Base-by-base conservation (phyloP, 1,140 invertebrate species). In the Armadillidium nasatum region DNA sequence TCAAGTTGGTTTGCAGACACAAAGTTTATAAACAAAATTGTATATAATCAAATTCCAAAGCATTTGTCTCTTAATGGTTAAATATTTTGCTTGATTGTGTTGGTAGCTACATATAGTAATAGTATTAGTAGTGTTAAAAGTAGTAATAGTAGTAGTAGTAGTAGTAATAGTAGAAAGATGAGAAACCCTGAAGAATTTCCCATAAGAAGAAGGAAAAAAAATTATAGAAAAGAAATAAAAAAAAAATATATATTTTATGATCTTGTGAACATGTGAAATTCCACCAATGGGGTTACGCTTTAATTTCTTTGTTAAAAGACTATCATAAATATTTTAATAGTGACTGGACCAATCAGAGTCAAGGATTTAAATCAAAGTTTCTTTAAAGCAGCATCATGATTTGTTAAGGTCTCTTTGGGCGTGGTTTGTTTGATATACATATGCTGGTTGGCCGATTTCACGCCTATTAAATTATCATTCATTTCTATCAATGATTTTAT, bases 391-490 rank as follows among this genome's bases (percentile, higher is more conserved):
- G 19, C 50, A 19, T 60, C 19, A 60, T 60, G 50, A 60, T 60
- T 60, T 13, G 50, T 19, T 60, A 2, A 19, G 7, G 50, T 15
- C 11, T 15, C 4, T 1, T 13, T 1, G 50, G 50, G 50, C 50
- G 50, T 60, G 50, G 50, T 60, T 60, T 60, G 50, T 19, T 60
- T 60, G 33, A 13, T 60, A 60, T 15, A 60, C 19, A 60, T 60
- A 60, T 15, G 50, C 50, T 60, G 50, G 50, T 60, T 60, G 50
- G 50, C 50, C 50, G 50, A 60, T 60, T 60, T 60, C 50, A 60
- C 50, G 50, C 50, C 50, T 60, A 60, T 60, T 60, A 60, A 33
- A 33, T 33, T 33, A 33, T 33, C 33, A 33, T 33, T 33, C 33
- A 33, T 6, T 33, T 33, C 33, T 33, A 33, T 33, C 33, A 33